Evolutionary conservation across 2,797 vertebrate species (phyloP).

Genomic region (Delichon dasypus): DNA sequence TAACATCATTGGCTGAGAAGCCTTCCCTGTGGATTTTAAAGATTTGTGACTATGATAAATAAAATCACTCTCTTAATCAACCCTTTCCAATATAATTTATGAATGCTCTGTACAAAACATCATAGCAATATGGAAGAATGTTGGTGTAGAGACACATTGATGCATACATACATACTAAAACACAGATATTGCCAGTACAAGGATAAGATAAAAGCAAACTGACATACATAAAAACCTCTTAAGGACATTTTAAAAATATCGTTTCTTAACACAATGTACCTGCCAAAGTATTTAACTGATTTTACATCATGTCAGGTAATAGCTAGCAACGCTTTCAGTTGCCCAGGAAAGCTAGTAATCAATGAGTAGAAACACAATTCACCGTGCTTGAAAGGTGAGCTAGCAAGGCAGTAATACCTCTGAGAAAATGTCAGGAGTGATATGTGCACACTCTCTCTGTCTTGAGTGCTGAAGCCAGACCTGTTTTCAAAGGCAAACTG

Average conservation of each 20-base stretch:
- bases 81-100: not conserved
- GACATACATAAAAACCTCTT: not conserved
- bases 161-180: not conserved
- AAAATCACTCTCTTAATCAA: not conserved
- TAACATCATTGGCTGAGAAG: not conserved
- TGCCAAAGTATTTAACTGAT: not conserved
- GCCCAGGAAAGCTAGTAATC: constrained; percentile 24
- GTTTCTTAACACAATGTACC: not conserved
- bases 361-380: constrained; percentile 45
- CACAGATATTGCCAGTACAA: not conserved
- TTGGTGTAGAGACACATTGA: not conserved
- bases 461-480: not conserved
- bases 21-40: not conserved
- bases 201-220: not conserved
- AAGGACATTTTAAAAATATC: constrained; percentile 44
- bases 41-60: not conserved
- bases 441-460: not conserved
- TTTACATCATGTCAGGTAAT: constrained; percentile 48
- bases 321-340: not conserved
- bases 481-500: not conserved
- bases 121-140: not conserved
- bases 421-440: constrained; percentile 14
- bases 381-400: constrained; percentile 18
- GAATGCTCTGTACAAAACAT: not conserved
- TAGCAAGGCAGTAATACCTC: not conserved